Base-by-base conservation (phyloP, 1,140 invertebrate species). In the Brachionus sp. region DNA sequence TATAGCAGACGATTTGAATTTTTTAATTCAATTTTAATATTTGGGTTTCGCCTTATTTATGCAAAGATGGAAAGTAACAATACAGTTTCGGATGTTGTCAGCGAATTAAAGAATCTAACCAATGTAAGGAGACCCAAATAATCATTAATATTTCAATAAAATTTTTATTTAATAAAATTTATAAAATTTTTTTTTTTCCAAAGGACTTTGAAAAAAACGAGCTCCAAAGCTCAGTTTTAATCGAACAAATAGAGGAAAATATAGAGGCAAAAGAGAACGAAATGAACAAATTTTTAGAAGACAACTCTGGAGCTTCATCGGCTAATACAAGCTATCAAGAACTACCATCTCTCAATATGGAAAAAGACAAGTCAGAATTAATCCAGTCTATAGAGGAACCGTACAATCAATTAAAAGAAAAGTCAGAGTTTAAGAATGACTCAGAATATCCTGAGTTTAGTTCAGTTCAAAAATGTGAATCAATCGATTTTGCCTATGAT, bases 291-390 rank as follows among this genome's bases (percentile, higher is more conserved):
- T 46, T 73, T 73, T 39, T 73, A n/a, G 19, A 75, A 35, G 19
- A 10, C 25, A 12, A 33, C 29, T 75, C 70, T 46, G n/a, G 42
- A n/a, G 44, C 10, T 29, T 75, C 70, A 13, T 75, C 70, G 3
- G 44, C 70, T 19, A 75, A 75, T n/a, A 75, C 70, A 9, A 75
- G 70, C 13, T 75, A 75, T 29, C 70, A 75, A 46, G 70, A 75
- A 25, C 42, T 75, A 10, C 70, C 70, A 13, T 75, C 70, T 19
- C 35, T 70, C 4, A 70, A 70, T 70, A 70, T 70, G 66, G 66
- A 70, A 5, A 37, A 70, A 39, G 37, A 70, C n/a, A 70, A 39
- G 37, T 70, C 66, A 37, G 66, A 70, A 70, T 23, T 70, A 7
- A 37, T 70, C 3, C n/a, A 70, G n/a, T 37, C 66, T 37, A 35